Percentiles rank a stretch among this genome's conserved stretches.
These are phyloP conservation scores for Nibea coibor DNA, from an alignment of 2,113 vertebrate species.

Conservation along the genomic window DNA sequence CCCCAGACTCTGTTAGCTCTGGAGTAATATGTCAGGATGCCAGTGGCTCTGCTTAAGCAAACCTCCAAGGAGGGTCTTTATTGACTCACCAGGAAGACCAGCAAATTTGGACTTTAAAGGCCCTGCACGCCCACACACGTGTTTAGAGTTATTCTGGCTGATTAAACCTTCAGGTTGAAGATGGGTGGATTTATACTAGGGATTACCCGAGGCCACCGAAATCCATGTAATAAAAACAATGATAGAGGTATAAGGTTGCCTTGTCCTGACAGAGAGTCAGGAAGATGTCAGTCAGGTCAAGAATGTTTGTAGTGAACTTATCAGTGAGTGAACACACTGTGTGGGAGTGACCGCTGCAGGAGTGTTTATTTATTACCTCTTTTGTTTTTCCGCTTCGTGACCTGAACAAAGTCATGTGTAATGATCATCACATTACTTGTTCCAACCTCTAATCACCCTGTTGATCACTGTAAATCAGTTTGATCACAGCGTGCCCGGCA, in stretches of 20 bases:
- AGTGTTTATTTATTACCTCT: not conserved
- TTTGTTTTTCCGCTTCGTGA: not conserved
- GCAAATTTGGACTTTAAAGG: conserved; percentile 52
- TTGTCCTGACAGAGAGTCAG: not conserved
- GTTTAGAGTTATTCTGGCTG: conserved; percentile 33
- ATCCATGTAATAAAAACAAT: conserved; percentile 2
- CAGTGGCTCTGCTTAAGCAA: conserved; percentile 62
- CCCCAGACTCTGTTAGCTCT: conserved; percentile 59
- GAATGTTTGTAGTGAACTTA: not conserved
- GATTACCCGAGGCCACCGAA: conserved; percentile 10
- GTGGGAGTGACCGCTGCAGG: not conserved
- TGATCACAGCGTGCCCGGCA: not conserved
- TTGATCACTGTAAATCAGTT: conserved; percentile 5
- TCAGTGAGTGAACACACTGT: not conserved
- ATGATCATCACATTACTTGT: conserved; percentile 11
- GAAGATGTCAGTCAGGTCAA: not conserved
- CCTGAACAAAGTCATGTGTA: not conserved
- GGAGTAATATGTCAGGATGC: conserved; percentile 69
- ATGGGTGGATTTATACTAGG: conserved; percentile 16
- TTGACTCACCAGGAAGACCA: conserved; percentile 58
- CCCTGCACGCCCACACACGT: not conserved
- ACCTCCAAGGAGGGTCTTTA: conserved; percentile 70
- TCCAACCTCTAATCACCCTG: not conserved
- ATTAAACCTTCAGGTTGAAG: conserved; percentile 37
- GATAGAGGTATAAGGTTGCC: conserved; percentile 2